Conservation (phyloP, 2,797 vertebrate genomes). For the Coendou prehensilis region DNA sequence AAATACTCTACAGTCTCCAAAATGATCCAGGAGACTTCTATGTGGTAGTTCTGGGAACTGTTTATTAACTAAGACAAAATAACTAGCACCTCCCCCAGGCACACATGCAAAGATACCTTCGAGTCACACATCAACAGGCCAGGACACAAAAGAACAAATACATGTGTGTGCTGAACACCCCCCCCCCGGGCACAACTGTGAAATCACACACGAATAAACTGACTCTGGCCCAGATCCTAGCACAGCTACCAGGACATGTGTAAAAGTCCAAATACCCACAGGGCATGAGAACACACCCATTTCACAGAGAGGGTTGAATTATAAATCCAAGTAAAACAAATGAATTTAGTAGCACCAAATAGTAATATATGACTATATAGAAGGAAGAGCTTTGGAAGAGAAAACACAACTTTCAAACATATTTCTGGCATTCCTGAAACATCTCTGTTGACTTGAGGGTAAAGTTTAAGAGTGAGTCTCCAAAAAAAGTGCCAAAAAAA, state of each 20-base stretch:
- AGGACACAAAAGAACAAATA: background rate
- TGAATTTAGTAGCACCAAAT: conserved; percentile 78
- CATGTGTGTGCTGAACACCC: background rate
- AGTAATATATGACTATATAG: background rate
- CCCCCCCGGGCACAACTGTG: background rate
- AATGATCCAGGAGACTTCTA: background rate
- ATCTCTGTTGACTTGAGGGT: background rate
- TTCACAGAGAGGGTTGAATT: conserved; percentile 75
- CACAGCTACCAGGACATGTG: background rate
- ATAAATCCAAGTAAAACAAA: conserved; percentile 79
- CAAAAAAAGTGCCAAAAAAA: background rate
- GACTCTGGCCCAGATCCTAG: background rate
- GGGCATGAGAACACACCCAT: background rate
- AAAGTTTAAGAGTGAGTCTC: conserved; percentile 45
- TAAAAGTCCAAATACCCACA: background rate
- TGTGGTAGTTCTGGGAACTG: background rate
- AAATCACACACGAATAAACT: background rate
- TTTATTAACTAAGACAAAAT: background rate
- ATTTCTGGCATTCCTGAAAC: background rate
- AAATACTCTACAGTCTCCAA: background rate
- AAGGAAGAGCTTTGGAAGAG: background rate
- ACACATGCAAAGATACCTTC: background rate
- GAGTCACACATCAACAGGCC: background rate
- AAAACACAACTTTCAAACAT: conserved; percentile 9
- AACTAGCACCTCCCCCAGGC: background rate